phyloP scores from a whole-genome alignment of 2,113 vertebrate species.

The Oryzias javanicus region DNA sequence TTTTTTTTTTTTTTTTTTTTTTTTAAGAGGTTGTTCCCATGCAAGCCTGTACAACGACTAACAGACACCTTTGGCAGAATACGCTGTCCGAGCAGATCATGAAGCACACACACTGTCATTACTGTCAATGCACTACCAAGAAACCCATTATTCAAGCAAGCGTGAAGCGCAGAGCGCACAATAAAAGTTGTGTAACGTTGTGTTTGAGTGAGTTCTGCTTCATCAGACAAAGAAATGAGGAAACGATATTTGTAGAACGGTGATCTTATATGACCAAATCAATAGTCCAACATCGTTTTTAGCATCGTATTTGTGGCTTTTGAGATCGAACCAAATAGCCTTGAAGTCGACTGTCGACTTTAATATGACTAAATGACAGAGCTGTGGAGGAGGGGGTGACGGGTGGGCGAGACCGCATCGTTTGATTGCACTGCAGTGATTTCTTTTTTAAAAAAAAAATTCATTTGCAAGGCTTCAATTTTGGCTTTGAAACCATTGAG shows the following conservation, averaged over 20 bases:
- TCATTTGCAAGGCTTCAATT: no score
- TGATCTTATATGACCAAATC: no score
- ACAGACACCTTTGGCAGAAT: slow-evolving; percentile 17
- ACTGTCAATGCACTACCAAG: slow-evolving; percentile 7
- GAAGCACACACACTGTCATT: neutral
- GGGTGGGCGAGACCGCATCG: neutral
- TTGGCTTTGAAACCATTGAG: no score
- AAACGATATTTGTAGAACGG: neutral
- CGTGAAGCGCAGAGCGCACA: slow-evolving; percentile 3
- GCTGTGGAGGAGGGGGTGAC: neutral
- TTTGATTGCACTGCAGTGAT: neutral
- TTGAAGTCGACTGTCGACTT: slow-evolving; percentile 23
- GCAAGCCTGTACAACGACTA: slow-evolving; percentile 35
- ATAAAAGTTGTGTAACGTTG: slow-evolving; percentile 9
- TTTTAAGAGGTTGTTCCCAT: neutral
- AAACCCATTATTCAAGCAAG: slow-evolving; percentile 18
- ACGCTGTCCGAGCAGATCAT: slow-evolving; percentile 11
- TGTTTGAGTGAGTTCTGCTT: neutral
- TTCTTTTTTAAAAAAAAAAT: neutral
- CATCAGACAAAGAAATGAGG: neutral
- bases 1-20: no score
- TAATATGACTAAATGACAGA: slow-evolving; percentile 20
- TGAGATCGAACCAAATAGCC: neutral
- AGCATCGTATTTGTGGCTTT: neutral
- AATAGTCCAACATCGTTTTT: no score